Conservation (phyloP, 2,797 vertebrate species). For the Notamacropus eugenii region DNA sequence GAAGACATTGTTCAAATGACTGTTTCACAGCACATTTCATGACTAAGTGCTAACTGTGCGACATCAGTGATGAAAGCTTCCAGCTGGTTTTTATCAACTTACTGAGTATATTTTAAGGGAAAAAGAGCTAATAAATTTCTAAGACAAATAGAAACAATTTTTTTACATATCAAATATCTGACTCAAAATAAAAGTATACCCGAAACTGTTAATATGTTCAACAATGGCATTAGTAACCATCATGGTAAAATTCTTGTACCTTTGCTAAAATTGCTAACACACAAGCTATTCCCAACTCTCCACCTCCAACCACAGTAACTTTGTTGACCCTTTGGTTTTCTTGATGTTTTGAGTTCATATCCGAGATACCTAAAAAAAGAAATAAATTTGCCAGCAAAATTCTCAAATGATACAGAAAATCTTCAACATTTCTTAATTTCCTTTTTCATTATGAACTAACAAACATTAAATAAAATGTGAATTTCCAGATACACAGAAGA, state of each 20-base stretch:
- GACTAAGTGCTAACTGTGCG: conserved; percentile 58
- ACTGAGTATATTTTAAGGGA: conserved; percentile 44
- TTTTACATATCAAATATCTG: conserved; percentile 8
- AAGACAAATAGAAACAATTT: conserved; percentile 59
- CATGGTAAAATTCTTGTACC: conserved; percentile 82
- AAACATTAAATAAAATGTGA: not conserved
- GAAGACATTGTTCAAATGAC: conserved; percentile 32
- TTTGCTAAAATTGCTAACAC: conserved; percentile 94
- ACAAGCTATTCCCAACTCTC: conserved; percentile 94
- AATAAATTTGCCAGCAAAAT: conserved; percentile 33
- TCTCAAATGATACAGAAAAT: conserved; percentile 53
- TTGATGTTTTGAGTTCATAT: conserved; percentile 81
- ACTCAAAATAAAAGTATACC: not conserved
- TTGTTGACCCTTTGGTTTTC: conserved; percentile 85
- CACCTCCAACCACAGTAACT: conserved; percentile 94
- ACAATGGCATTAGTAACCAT: conserved; percentile 32
- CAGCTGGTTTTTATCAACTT: conserved; percentile 36
- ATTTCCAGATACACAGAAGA: not conserved
- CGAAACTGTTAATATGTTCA: conserved; percentile 18
- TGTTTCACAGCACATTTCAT: conserved; percentile 44
- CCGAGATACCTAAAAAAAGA: conserved; percentile 83
- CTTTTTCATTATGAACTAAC: not conserved
- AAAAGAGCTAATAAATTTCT: conserved; percentile 47
- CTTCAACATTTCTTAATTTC: not conserved
- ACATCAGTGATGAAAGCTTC: conserved; percentile 44